Percentiles rank a stretch among this genome's conserved stretches.
Conservation (phyloP, 2,888 invertebrate genomes). For the Eretmocerus hayati region DNA sequence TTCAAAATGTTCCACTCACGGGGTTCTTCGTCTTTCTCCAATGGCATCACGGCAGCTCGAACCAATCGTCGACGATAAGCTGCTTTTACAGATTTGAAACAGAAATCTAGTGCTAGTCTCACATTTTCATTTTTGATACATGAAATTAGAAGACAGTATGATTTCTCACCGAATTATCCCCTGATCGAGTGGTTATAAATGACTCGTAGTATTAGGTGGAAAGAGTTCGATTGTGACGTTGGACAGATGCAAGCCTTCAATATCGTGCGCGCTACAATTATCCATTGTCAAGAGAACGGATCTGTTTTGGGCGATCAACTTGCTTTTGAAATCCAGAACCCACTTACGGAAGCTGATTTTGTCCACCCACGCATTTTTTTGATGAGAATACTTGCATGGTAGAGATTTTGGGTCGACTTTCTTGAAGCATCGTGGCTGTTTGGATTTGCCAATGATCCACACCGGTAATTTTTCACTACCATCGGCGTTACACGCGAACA, state of each 20-base stretch:
- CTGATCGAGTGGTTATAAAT: background rate
- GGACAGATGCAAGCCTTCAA: background rate
- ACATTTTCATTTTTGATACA: too few relatives aligned
- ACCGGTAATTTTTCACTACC: background rate
- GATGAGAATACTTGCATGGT: background rate
- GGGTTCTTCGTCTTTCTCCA: background rate
- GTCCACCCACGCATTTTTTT: background rate
- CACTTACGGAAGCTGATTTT: background rate
- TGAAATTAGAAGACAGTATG: too few relatives aligned
- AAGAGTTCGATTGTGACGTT: background rate
- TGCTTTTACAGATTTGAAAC: too few relatives aligned
- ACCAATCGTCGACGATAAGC: background rate
- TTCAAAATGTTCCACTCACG: conserved; percentile 2
- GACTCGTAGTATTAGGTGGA: background rate
- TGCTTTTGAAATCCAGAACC: background rate
- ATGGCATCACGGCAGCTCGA: background rate
- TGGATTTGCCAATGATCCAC: background rate
- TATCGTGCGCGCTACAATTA: background rate
- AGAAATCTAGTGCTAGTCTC: too few relatives aligned
- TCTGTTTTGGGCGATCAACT: background rate
- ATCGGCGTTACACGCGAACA: too few relatives aligned
- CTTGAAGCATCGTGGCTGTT: background rate
- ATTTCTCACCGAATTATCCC: background rate
- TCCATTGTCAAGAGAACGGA: background rate
- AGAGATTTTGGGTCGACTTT: background rate